A percentile compares a stretch with the other conserved stretches of the same genome.
These are phyloP conservation scores for Orientallactaga sibirica DNA, from an alignment of 2,797 vertebrate genomes.

Conservation along the genomic window DNA sequence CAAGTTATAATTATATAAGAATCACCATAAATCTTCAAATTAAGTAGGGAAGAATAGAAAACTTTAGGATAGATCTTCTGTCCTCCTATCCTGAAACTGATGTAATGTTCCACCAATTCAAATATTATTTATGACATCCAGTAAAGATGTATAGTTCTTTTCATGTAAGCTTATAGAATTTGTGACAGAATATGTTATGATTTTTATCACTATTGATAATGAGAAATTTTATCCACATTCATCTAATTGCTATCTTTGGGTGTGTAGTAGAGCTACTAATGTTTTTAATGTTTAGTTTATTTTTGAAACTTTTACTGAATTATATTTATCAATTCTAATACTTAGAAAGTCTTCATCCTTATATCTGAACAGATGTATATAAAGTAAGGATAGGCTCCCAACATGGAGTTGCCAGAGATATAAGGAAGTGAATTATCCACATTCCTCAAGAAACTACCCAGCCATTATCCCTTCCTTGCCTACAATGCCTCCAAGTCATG, in stretches of 20 bases:
- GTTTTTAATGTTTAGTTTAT: neutral
- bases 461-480: too few relatives aligned
- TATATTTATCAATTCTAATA: neutral
- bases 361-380: neutral
- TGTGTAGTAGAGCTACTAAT: neutral
- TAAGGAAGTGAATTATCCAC: too few relatives aligned
- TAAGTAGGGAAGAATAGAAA: neutral
- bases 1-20: neutral
- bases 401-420: too few relatives aligned
- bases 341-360: neutral
- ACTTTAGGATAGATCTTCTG: neutral
- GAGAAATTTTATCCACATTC: neutral
- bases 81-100: neutral
- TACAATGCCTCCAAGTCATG: too few relatives aligned
- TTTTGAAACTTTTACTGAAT: neutral
- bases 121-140: neutral
- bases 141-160: conserved; percentile 41
- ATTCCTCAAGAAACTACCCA: too few relatives aligned
- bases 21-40: neutral
- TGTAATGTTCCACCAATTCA: neutral
- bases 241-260: neutral
- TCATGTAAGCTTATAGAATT: conserved; percentile 1
- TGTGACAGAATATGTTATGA: conserved; percentile 1
- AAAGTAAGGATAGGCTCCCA: too few relatives aligned
- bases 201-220: neutral